phyloP scores from a whole-genome alignment of 2,888 invertebrate genomes.

The Caenorhabditis doughertyi region DNA sequence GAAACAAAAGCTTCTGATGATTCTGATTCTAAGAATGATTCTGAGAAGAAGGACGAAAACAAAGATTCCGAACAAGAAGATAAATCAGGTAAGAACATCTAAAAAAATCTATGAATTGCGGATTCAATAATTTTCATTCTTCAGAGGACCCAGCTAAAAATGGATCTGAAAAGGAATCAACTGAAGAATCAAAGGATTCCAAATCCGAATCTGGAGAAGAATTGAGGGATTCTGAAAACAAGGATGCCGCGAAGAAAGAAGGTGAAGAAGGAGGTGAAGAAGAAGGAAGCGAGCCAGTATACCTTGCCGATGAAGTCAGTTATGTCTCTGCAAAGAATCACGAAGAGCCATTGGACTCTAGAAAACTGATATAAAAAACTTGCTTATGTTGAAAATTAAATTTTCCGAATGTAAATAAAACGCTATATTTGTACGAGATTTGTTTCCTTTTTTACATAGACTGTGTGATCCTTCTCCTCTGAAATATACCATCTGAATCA shows the following conservation, averaged over 20 bases:
- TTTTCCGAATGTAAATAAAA: background rate
- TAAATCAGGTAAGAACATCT: too few relatives aligned
- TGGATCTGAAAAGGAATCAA: background rate
- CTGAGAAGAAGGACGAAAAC: background rate
- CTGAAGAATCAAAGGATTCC: background rate
- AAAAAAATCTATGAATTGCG: background rate
- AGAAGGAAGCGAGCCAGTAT: background rate
- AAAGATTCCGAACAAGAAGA: background rate
- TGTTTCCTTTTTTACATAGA: too few relatives aligned
- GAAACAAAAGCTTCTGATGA: background rate
- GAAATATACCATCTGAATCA: too few relatives aligned
- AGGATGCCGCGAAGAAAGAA: background rate
- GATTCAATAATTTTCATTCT: background rate
- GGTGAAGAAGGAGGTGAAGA: background rate
- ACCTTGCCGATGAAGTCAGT: constrained; percentile 11
- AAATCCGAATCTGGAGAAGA: background rate
- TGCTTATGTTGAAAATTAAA: background rate
- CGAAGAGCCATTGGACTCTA: constrained; percentile 10
- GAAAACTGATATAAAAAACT: background rate
- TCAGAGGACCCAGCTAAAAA: constrained; percentile 5
- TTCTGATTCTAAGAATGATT: background rate
- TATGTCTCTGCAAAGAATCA: constrained; percentile 6
- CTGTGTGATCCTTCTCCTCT: too few relatives aligned
- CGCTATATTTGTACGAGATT: background rate
- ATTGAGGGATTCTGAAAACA: background rate